Percentiles rank a stretch among this genome's conserved stretches.
Conservation (phyloP, 2,797 vertebrate genomes). For the Menidia menidia region DNA sequence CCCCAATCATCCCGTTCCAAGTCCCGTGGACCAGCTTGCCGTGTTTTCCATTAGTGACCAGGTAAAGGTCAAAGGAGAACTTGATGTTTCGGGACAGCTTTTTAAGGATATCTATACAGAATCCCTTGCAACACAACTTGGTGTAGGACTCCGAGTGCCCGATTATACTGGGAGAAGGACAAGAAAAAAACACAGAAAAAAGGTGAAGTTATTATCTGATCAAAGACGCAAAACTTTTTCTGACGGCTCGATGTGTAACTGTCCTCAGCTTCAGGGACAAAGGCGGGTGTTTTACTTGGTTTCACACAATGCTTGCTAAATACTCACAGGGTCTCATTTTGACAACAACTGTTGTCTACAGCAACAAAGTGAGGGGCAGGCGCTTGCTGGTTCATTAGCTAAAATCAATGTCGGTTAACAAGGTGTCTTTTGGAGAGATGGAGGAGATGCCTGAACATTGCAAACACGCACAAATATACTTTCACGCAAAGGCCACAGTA, state of each 20-base stretch:
- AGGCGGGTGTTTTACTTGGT: conserved; percentile 31
- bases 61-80: conserved; percentile 98
- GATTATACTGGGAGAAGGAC: conserved; percentile 66
- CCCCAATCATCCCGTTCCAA: conserved; percentile 99
- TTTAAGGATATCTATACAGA: conserved; percentile 99
- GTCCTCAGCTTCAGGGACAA: conserved; percentile 35
- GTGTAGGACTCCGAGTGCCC: conserved; percentile 90
- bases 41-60: conserved; percentile 98
- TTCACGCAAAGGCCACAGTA: conserved; percentile 11
- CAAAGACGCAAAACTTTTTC: neutral
- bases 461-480: conserved; percentile 32
- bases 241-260: conserved; percentile 13
- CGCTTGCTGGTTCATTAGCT: conserved; percentile 61
- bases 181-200: conserved; percentile 18
- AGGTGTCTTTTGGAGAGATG: conserved; percentile 43
- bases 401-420: conserved; percentile 66
- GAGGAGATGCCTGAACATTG: conserved; percentile 27
- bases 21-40: conserved; percentile 94
- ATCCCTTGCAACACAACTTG: conserved; percentile 98
- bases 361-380: conserved; percentile 53
- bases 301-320: conserved; percentile 35
- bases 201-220: conserved; percentile 23
- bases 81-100: conserved; percentile 93
- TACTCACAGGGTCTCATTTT: conserved; percentile 18
- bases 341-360: conserved; percentile 31